Conservation (phyloP, 2,888 invertebrate genomes). For the Chironomus tentans region DNA sequence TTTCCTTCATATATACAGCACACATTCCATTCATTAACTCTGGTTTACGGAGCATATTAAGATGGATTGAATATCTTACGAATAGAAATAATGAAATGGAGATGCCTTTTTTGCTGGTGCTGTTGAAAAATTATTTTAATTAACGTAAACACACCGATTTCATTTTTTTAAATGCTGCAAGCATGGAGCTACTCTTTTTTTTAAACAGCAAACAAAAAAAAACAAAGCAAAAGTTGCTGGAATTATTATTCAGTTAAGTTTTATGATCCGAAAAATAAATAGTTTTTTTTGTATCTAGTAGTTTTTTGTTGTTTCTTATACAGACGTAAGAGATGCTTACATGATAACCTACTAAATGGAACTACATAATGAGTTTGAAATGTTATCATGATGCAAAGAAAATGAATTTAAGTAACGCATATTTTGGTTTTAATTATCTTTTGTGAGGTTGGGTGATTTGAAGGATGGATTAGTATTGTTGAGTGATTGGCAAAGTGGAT, state of each 20-base stretch:
- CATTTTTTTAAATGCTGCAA: background rate
- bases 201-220: background rate
- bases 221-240: background rate
- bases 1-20: background rate
- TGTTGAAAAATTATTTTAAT: conserved; percentile 1
- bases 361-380: too few relatives aligned
- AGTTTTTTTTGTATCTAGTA: background rate
- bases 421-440: too few relatives aligned
- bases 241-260: background rate
- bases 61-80: background rate
- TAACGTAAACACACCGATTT: conserved; percentile 5
- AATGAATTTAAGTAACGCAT: too few relatives aligned
- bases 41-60: conserved; percentile 14
- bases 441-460: too few relatives aligned
- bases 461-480: too few relatives aligned
- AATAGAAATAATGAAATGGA: background rate
- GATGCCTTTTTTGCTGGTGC: background rate
- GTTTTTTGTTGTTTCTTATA: too few relatives aligned
- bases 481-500: too few relatives aligned
- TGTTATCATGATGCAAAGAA: too few relatives aligned
- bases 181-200: background rate
- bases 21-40: conserved; percentile 13
- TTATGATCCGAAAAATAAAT: conserved; percentile 5
- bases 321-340: too few relatives aligned
- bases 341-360: too few relatives aligned